phyloP scores from a whole-genome alignment of 2,888 invertebrate species.

The Tetranychus piercei region DNA sequence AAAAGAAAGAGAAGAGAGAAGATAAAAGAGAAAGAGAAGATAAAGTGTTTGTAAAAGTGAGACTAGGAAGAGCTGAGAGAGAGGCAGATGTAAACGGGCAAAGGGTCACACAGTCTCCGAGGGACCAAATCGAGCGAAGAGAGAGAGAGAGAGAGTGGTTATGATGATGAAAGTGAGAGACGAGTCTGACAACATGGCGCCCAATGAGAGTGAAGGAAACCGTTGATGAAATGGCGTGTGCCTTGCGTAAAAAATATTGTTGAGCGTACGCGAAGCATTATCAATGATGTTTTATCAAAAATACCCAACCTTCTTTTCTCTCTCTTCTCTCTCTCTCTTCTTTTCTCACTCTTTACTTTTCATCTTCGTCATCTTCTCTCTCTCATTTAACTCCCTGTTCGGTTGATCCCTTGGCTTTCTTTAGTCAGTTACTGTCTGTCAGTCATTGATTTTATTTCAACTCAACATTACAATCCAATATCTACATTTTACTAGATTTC shows the following conservation, averaged over 20 bases:
- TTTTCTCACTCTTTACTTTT: background rate
- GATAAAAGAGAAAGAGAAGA: background rate
- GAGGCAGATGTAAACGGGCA: background rate
- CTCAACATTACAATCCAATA: background rate
- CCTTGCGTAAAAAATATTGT: background rate
- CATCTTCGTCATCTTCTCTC: background rate
- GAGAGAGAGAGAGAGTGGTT: background rate
- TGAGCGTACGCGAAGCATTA: background rate
- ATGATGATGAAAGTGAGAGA: background rate
- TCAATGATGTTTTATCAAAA: background rate
- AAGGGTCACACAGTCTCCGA: constrained; percentile 1
- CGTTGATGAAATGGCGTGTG: constrained; percentile 1
- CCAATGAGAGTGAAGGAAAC: background rate
- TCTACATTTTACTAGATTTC: background rate
- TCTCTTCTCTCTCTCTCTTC: background rate
- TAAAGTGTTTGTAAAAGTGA: background rate
- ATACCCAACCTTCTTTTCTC: background rate
- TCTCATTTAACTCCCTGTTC: background rate
- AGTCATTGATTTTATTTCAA: background rate
- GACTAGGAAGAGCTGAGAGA: background rate
- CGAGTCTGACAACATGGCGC: constrained; percentile 1
- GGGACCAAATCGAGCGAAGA: background rate
- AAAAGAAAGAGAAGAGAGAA: too few species aligned
- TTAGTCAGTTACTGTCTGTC: background rate
- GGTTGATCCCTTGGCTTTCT: background rate